Evolutionary conservation across 2,113 vertebrate genomes (phyloP).

Genomic region (Ahaetulla prasina): DNA sequence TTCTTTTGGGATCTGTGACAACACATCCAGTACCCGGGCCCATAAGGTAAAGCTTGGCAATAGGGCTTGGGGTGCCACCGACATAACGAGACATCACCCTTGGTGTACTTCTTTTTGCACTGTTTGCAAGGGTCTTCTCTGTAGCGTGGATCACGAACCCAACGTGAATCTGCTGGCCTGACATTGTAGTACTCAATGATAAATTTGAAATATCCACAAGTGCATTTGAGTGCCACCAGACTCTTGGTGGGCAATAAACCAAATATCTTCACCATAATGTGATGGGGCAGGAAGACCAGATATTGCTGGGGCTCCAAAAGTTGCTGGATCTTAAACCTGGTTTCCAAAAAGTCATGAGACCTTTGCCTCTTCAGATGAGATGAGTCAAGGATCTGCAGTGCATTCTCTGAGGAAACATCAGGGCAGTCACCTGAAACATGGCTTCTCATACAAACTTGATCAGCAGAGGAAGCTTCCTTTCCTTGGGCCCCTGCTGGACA

Average conservation of each 20-base stretch:
- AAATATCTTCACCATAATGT: slow-evolving; percentile 88
- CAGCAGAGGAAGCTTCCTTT: slow-evolving; percentile 27
- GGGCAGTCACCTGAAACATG: slow-evolving; percentile 15
- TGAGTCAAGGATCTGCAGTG: slow-evolving; percentile 54
- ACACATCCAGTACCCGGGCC: slow-evolving; percentile 97
- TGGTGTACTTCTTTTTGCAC: slow-evolving; percentile 86
- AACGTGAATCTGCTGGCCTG: slow-evolving; percentile 87
- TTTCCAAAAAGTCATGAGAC: slow-evolving; percentile 85
- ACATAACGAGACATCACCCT: slow-evolving; percentile 90
- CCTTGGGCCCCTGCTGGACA: slow-evolving; percentile 13
- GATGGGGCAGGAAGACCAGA: slow-evolving; percentile 86
- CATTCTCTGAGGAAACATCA: slow-evolving; percentile 22
- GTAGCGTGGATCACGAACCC: slow-evolving; percentile 93
- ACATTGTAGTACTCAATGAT: slow-evolving; percentile 89
- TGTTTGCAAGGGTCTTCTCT: slow-evolving; percentile 95
- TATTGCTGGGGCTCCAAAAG: slow-evolving; percentile 90
- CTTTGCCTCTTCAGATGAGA: slow-evolving; percentile 71
- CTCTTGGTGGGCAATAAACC: slow-evolving; percentile 83
- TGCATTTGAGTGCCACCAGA: slow-evolving; percentile 90
- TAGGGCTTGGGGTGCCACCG: slow-evolving; percentile 97
- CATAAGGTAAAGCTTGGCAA: slow-evolving; percentile 90
- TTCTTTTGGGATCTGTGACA: slow-evolving; percentile 84
- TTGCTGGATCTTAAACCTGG: slow-evolving; percentile 87
- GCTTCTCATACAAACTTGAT: rapidly evolving
- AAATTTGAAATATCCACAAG: slow-evolving; percentile 87